Conservation (phyloP, 2,797 vertebrate species). For the Heliangelus exortis region DNA sequence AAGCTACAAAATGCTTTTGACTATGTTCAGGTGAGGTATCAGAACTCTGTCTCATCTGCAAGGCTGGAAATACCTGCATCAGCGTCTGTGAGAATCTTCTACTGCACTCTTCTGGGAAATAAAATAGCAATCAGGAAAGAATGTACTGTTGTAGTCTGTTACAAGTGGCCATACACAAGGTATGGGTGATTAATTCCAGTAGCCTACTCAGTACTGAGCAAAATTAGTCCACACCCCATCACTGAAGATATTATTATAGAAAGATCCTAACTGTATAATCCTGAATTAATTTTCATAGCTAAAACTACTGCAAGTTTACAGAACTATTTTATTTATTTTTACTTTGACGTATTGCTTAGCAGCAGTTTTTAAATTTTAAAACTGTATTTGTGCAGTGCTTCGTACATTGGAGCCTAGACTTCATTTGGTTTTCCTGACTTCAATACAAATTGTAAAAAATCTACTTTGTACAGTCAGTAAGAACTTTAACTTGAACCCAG, state of each 20-base stretch:
- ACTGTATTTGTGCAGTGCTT: background rate
- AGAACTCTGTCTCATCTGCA: background rate
- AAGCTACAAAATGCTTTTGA: background rate
- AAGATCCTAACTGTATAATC: background rate
- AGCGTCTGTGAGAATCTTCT: background rate
- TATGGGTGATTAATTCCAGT: accelerated
- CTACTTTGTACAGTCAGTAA: background rate
- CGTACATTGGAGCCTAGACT: background rate
- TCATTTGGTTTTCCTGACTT: background rate
- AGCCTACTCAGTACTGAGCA: background rate
- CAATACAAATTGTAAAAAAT: background rate
- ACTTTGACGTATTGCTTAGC: background rate
- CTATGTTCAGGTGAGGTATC: accelerated
- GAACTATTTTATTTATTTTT: background rate
- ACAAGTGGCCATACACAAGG: accelerated
- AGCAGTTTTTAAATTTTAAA: background rate
- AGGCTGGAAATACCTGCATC: background rate
- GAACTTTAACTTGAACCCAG: background rate
- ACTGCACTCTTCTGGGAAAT: background rate
- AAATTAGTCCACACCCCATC: too few relatives aligned
- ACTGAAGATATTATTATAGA: background rate
- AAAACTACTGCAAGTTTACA: background rate
- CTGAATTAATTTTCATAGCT: background rate
- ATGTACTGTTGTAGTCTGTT: background rate
- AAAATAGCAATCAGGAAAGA: background rate